Evolutionary conservation across 2,113 vertebrate species (phyloP).

Genomic region (Colossoma macropomum): DNA sequence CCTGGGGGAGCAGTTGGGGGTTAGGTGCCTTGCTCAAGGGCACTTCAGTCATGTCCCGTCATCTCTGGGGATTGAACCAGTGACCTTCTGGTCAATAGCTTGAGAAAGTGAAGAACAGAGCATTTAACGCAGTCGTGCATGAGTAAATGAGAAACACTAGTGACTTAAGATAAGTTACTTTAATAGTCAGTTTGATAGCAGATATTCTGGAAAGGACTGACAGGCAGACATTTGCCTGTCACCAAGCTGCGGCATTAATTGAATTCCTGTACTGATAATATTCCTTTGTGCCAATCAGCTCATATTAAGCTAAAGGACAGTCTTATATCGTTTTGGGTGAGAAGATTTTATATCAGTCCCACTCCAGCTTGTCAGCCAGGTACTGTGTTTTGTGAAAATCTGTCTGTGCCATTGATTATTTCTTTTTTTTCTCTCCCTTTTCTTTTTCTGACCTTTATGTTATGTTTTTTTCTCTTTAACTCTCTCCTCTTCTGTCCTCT

Average conservation of each 20-base stretch:
- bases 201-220: constrained; percentile 1
- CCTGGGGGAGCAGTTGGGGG: no score
- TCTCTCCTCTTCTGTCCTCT: background rate
- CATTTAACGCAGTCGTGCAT: background rate
- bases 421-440: background rate
- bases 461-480: background rate
- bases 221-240: constrained; percentile 19
- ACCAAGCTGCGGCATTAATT: constrained; percentile 43
- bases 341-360: constrained; percentile 6
- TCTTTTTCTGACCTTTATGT: background rate
- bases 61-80: no score
- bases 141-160: constrained; percentile 7
- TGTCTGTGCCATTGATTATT: background rate
- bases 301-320: constrained; percentile 34
- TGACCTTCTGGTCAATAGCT: background rate
- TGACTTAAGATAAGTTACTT: constrained; percentile 25
- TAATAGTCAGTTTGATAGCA: constrained; percentile 31
- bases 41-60: no score
- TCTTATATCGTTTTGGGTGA: constrained; percentile 25
- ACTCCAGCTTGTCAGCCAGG: background rate
- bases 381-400: background rate
- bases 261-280: constrained; percentile 44
- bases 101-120: background rate
- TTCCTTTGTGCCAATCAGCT: constrained; percentile 44
- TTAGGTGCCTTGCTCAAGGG: no score